These are phyloP conservation scores for Lucinisca nassula DNA, from an alignment of 2,888 invertebrate species.

Conservation along the genomic window DNA sequence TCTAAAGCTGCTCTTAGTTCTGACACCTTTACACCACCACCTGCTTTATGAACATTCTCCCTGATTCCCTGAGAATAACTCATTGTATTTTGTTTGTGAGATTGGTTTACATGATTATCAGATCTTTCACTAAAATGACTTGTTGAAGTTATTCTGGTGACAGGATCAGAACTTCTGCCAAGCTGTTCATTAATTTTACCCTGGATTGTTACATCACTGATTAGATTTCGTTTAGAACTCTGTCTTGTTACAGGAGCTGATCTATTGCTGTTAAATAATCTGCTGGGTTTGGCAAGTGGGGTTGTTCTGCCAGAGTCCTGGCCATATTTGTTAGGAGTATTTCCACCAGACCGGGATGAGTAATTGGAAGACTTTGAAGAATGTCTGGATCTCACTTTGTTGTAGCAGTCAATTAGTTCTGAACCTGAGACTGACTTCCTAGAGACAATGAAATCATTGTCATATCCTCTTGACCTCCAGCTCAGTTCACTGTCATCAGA, in stretches of 20 bases:
- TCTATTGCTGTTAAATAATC: neutral
- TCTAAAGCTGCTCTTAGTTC: neutral
- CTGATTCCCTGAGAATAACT: neutral
- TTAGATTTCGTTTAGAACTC: neutral
- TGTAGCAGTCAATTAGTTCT: constrained; percentile 54
- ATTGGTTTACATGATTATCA: neutral
- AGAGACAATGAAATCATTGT: constrained; percentile 58
- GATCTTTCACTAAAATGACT: neutral
- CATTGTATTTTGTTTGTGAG: neutral
- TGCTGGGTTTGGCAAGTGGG: neutral
- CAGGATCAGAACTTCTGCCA: neutral
- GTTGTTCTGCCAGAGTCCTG: neutral
- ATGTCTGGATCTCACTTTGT: constrained; percentile 3
- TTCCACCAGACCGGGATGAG: neutral
- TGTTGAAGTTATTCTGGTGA: neutral
- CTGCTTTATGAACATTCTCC: neutral
- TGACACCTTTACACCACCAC: neutral
- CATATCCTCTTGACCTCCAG: constrained; percentile 62
- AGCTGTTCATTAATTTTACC: neutral
- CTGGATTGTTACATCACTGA: too few species aligned
- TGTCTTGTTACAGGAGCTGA: neutral
- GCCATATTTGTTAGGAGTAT: neutral
- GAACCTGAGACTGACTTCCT: constrained; percentile 56
- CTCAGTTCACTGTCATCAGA: constrained; percentile 42
- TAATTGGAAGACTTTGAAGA: neutral